Evolutionary conservation across 2,797 vertebrate species (phyloP).

Genomic region (Diglossa cyanea): DNA sequence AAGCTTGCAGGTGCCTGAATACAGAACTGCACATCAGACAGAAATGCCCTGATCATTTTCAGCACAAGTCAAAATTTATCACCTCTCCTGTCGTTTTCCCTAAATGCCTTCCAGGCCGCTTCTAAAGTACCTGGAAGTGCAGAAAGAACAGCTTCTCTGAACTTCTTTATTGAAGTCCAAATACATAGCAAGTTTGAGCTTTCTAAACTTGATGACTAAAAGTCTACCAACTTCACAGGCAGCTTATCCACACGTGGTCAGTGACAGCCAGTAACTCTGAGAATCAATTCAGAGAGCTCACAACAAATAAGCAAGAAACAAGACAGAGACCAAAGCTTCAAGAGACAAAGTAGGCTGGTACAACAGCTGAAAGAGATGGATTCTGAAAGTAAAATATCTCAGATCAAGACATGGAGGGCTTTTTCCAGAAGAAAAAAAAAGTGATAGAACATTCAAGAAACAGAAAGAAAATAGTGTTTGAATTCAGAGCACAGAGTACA

Average conservation of each 20-base stretch:
- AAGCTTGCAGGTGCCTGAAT: not conserved
- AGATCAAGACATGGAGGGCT: not conserved
- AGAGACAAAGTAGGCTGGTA: not conserved
- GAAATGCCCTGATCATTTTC: not conserved
- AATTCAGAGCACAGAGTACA: not conserved
- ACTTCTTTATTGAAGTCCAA: not conserved
- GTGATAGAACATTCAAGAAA: not conserved
- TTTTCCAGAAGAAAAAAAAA: not conserved
- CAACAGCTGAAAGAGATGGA: not conserved
- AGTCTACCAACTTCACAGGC: not conserved
- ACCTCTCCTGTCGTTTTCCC: not conserved
- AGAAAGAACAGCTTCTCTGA: not conserved
- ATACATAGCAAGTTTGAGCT: not conserved
- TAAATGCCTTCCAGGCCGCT: not conserved
- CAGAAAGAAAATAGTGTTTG: not conserved
- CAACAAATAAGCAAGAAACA: not conserved
- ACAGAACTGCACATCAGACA: not conserved
- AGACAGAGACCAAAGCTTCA: not conserved
- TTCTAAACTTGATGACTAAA: not conserved
- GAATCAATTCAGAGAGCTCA: not conserved
- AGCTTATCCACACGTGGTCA: not conserved
- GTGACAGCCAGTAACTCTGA: not conserved
- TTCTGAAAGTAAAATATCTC: not conserved
- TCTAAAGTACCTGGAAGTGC: not conserved
- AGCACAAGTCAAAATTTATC: not conserved